Evolutionary conservation across 2,888 invertebrate genomes (phyloP), one percentile per base, ranked within the genome.

Genomic region (Drosophila helvetica): DNA sequence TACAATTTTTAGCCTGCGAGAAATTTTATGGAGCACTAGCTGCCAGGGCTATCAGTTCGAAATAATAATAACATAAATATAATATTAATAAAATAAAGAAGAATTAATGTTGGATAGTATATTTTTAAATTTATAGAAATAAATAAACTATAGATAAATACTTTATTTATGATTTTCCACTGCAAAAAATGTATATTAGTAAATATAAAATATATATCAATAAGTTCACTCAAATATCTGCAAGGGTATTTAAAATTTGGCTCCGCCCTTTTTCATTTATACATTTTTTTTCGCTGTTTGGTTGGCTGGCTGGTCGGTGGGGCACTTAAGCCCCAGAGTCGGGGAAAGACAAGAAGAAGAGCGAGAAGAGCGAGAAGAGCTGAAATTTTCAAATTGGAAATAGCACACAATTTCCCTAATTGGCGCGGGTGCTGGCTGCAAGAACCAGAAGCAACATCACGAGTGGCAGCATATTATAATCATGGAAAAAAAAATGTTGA

Each of bases 371-470:
- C 65, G 66, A 68, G 75, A 79, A 81, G 77, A 73, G 75, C 74
- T 84, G 76, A 85, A 80, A 78, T 85, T 86, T 59, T 66, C 78
- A 90, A 90, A 90, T 89, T 91, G 81, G 78, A 90, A 91, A 91
- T 91, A 86, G 90, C 89, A 90, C 90, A 91, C 90, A 90, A 91
- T 91, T 91, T 90, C 83, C 88, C 91, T 91, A 91, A 91, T 91
- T 91, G 91, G 86, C 87, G 78, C 76, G 77, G 47, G 43, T 15
- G 25, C 15, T 42, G 15, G 25, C 25, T 25, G 25, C 59, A 47
- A 59, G 59, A 67, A 47, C 60, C 70, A 33, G 51, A 45, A 10
- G 2, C 15, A 33, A 18, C 46, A 9, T 7, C 78, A 68, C 72
- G 77, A 77, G 74, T 63, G 74, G 61, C 79, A 68, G 61, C 79